Base-by-base conservation (phyloP, 2,888 invertebrate species). In the Diarsia mendica region DNA sequence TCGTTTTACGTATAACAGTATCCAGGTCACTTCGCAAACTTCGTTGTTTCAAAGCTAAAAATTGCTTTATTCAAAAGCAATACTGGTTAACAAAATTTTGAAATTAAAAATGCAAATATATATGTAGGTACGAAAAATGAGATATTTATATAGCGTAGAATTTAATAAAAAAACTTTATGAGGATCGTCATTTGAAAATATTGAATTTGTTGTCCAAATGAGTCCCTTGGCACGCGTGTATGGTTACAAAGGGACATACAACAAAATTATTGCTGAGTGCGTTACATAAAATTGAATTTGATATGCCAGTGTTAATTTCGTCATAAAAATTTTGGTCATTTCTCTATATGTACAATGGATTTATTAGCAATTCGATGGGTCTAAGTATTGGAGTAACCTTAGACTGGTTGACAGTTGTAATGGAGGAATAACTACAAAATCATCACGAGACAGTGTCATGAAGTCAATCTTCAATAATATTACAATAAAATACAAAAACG, bases 121-220 rank as follows among this genome's bases (percentile, higher is more conserved):
- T n/a, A 61, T n/a, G 61, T 65, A 61, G 28, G 61, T 63, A 63
- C 23, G 72, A 66, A 71, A 82, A 60, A 67, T 4, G 5, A 39
- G 18, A 79, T 63, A 83, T 81, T 83, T 79, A 83, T 78, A 86
- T 81, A 89, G 85, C 83, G 80, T 89, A 81, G 74, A 88, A 88
- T 87, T 87, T 78, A 89, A 90, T 89, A 88, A 83, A 61, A 79
- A 80, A 79, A 88, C 75, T 89, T 81, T 87, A 85, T 79, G 84
- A 82, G 81, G 72, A 80, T 75, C 82, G 72, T 73, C 76, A 88
- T 89, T 83, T 83, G 88, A 87, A 90, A 91, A 89, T 90, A 90
- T 91, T 89, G 83, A 89, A 90, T 89, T 90, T 86, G 82, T 75
- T 83, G 78, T 83, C 67, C 83, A 85, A 89, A 88, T 89, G 87